phyloP scores from a whole-genome alignment of 2,888 invertebrate genomes.

The Volucella inflata region DNA sequence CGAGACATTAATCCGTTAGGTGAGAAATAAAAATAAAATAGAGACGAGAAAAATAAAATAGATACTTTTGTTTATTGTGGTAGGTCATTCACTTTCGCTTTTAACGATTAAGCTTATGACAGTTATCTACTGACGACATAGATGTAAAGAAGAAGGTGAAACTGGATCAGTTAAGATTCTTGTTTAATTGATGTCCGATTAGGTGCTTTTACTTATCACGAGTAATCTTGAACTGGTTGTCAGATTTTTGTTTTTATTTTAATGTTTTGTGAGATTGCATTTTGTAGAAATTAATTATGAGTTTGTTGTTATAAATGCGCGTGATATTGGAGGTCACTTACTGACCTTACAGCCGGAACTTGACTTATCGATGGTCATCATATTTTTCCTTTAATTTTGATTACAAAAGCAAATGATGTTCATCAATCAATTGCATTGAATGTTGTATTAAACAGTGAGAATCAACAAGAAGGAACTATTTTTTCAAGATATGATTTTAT shows the following conservation, averaged over 20 bases:
- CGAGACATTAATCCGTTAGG: background rate
- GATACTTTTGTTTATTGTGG: conserved; percentile 16
- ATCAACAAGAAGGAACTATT: too few relatives aligned
- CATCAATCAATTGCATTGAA: too few relatives aligned
- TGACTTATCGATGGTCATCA: too few relatives aligned
- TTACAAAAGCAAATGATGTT: too few relatives aligned
- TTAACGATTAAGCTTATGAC: conserved; percentile 6
- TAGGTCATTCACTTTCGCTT: conserved; percentile 63
- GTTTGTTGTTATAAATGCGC: background rate
- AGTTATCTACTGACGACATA: background rate
- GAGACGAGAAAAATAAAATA: too few relatives aligned
- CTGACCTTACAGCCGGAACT: background rate
- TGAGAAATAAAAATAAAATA: background rate
- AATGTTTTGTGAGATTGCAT: background rate
- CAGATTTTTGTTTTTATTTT: too few relatives aligned
- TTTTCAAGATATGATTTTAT: too few relatives aligned
- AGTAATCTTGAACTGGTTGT: background rate
- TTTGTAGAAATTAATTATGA: background rate
- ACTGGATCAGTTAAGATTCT: conserved; percentile 6
- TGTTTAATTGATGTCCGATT: background rate
- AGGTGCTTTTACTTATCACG: background rate
- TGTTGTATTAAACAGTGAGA: too few relatives aligned
- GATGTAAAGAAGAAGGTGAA: background rate
- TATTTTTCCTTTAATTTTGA: too few relatives aligned
- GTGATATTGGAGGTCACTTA: background rate